Evolutionary conservation across 2,888 invertebrate genomes (phyloP), one percentile per base, ranked within the genome.

Genomic region (Lapara coniferarum): DNA sequence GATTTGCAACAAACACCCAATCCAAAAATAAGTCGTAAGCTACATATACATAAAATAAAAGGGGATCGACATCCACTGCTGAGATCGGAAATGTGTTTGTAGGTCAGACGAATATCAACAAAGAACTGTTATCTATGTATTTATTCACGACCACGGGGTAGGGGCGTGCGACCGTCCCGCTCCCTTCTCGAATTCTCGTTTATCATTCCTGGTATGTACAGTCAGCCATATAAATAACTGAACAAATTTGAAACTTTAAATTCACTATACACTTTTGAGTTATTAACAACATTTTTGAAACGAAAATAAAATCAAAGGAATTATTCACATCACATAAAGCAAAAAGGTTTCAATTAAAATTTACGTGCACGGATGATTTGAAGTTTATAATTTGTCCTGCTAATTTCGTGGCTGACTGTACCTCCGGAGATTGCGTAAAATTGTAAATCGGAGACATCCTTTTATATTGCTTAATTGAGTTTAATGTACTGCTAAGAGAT

Each of bases 81-180:
- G 71, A 75, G 74, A 75, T 77, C 78, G 77, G 82, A 89, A 87
- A 83, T 88, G 87, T 90, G 92, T 92, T 92, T 92, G 82, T 91
- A 89, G 92, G 92, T 92, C 92, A 92, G 81, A 78, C 78, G 83
- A 87, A 88, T 85, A 85, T 88, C 89, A 91, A 90, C 90, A 89
- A 86, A 86, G 79, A 80, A 66, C 56, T 58, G 69, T 66, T 66
- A 66, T 63, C 66, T 52, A 46, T 59, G 59, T 68, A 25, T 63
- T 63, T 53, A 69, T 37, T 57, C 53, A 44, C 37, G 52, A 69
- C 63, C 63, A 19, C 63, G 59, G 59, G 53, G 68, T 44, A 51
- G 59, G 44, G 58, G 19, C 53, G 19, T 55, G 19, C 55, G 55
- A 63, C 63, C 14, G 14, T 57, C 51, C 51, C 51, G 49, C 57